A percentile compares a stretch with the other conserved stretches of the same genome.
phyloP scores from a whole-genome alignment of 2,888 invertebrate genomes.

The Erebia epiphron region DNA sequence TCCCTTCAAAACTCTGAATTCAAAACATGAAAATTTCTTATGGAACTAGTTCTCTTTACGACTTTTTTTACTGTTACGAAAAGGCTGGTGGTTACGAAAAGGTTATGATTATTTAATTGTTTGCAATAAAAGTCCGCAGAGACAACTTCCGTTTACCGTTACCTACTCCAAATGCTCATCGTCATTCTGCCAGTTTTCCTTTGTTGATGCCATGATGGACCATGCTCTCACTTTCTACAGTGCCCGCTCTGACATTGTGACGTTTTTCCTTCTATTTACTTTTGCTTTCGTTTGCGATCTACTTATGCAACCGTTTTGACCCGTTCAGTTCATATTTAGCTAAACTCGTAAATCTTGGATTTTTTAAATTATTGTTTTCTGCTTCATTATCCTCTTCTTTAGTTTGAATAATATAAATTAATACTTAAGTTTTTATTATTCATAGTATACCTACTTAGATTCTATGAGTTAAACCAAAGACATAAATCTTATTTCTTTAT shows the following conservation, averaged over 20 bases:
- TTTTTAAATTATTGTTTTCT: neutral
- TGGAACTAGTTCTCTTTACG: neutral
- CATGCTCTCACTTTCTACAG: conserved; percentile 45
- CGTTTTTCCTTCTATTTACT: conserved; percentile 39
- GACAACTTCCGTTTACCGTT: neutral
- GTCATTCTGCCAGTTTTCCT: conserved; percentile 18
- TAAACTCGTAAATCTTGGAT: conserved; percentile 16
- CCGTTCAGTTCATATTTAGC: conserved; percentile 14
- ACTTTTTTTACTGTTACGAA: conserved; percentile 4
- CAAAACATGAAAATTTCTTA: neutral
- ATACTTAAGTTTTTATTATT: too few species aligned
- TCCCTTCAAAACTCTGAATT: neutral
- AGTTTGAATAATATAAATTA: neutral
- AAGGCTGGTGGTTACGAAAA: too few species aligned
- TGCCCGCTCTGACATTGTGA: conserved; percentile 22
- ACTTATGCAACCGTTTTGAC: conserved; percentile 35
- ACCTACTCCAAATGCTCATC: neutral
- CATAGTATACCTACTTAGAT: too few species aligned
- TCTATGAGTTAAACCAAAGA: too few species aligned
- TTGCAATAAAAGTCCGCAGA: neutral
- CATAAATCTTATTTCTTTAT: too few species aligned
- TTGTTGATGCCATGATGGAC: conserved; percentile 18
- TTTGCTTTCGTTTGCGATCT: conserved; percentile 41
- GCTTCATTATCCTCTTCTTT: neutral
- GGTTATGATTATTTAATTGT: neutral